Evolutionary conservation across 2,888 invertebrate genomes (phyloP).

Genomic region (Agrochola circellaris): DNA sequence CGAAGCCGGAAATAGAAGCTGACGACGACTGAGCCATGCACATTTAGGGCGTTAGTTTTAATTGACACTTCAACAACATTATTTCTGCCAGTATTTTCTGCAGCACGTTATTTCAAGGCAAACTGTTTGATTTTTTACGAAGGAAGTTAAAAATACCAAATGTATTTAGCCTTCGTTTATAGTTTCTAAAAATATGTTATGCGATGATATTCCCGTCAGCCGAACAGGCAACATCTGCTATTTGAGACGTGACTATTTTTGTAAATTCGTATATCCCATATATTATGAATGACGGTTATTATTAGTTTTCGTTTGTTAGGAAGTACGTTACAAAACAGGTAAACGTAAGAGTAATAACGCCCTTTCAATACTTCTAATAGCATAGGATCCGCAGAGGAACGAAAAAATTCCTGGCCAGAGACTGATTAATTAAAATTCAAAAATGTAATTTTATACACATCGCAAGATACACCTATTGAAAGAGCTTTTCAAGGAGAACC

Average conservation of each 20-base stretch:
- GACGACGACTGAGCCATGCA: neutral
- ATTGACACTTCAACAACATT: constrained; percentile 1
- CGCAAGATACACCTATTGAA: too few species aligned
- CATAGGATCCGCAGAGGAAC: too few species aligned
- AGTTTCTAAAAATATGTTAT: constrained; percentile 45
- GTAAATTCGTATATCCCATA: constrained; percentile 7
- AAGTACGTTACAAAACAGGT: neutral
- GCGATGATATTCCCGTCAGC: constrained; percentile 24
- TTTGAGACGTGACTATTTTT: constrained; percentile 21
- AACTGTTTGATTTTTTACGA: constrained; percentile 1
- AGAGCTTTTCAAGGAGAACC: too few species aligned
- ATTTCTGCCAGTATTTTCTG: constrained; percentile 1
- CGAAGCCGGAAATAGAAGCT: constrained; percentile 14
- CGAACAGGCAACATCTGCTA: constrained; percentile 36
- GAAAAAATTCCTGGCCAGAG: too few species aligned
- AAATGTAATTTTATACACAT: too few species aligned
- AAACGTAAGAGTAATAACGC: neutral
- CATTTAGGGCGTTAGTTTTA: neutral
- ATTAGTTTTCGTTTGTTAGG: neutral
- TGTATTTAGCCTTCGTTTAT: constrained; percentile 27
- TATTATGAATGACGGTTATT: neutral
- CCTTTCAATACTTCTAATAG: neutral
- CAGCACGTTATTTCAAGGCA: constrained; percentile 20
- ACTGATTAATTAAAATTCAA: too few species aligned
- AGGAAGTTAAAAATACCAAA: constrained; percentile 49